These are phyloP conservation scores for Parauchenoglanis ngamensis DNA, from an alignment of 2,797 vertebrate species.

Conservation along the genomic window DNA sequence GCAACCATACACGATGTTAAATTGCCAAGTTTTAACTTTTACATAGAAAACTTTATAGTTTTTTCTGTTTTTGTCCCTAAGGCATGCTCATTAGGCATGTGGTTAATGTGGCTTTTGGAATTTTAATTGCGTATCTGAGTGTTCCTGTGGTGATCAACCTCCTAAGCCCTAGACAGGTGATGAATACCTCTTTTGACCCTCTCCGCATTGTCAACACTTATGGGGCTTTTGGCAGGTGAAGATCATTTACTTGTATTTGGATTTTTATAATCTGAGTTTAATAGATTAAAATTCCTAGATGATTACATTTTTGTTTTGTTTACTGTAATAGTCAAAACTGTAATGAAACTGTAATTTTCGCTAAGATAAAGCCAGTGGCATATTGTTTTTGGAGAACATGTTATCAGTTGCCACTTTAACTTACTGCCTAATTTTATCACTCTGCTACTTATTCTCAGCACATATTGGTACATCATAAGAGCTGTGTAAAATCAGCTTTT, in stretches of 20 bases:
- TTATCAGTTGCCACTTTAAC: background rate
- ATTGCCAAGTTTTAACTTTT: background rate
- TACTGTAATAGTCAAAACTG: background rate
- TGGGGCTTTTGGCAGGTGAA: conserved; percentile 93
- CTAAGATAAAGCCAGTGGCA: background rate
- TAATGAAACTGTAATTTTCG: too few relatives aligned
- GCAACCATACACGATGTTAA: background rate
- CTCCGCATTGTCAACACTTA: conserved; percentile 96
- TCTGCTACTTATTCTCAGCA: background rate
- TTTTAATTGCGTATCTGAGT: conserved; percentile 86
- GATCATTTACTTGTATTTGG: background rate
- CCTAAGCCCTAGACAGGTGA: conserved; percentile 84
- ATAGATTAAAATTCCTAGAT: background rate
- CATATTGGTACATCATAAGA: background rate
- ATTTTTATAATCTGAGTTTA: background rate
- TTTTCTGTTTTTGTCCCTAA: conserved; percentile 55
- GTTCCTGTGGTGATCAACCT: conserved; percentile 89
- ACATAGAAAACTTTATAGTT: background rate
- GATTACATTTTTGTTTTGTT: background rate
- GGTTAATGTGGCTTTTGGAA: conserved; percentile 79
- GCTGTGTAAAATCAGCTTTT: background rate
- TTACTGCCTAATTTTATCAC: background rate
- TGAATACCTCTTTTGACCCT: conserved; percentile 92
- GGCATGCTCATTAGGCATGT: conserved; percentile 76
- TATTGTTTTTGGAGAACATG: background rate